Evolutionary conservation across 1,140 invertebrate genomes (phyloP).

Genomic region (Venturia canescens): DNA sequence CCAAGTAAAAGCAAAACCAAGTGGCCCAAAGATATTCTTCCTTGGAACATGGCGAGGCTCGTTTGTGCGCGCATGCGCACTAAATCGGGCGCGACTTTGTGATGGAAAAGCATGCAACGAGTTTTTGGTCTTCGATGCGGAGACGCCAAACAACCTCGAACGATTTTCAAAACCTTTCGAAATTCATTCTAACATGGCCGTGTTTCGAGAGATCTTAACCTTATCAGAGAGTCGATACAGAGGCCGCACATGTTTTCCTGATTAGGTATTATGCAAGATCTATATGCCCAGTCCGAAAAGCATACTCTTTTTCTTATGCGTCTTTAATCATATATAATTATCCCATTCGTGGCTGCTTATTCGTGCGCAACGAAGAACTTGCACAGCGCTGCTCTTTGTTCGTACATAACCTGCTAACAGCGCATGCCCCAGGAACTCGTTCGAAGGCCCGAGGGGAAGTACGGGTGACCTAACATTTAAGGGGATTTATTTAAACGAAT

Average conservation of each 20-base stretch:
- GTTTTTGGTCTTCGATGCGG: too few species aligned
- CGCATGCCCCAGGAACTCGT: not conserved
- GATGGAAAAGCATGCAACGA: too few species aligned
- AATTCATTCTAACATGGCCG: too few species aligned
- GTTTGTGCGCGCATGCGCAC: too few species aligned
- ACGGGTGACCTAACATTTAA: not conserved
- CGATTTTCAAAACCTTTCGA: too few species aligned
- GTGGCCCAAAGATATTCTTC: not conserved
- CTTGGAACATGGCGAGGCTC: not conserved
- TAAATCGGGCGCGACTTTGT: too few species aligned
- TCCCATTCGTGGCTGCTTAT: slow-evolving; percentile 22
- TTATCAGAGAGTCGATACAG: not conserved
- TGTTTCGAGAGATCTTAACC: not conserved
- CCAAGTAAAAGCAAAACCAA: not conserved
- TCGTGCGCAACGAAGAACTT: slow-evolving; percentile 7
- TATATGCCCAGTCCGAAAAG: not conserved
- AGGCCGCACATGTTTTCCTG: not conserved
- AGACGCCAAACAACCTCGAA: too few species aligned
- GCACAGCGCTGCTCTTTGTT: slow-evolving; percentile 11
- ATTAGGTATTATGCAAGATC: not conserved
- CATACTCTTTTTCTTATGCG: not conserved
- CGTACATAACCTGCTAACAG: not conserved
- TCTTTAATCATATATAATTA: slow-evolving; percentile 23
- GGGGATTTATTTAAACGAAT: not conserved
- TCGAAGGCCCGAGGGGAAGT: not conserved